A percentile compares a stretch with the other conserved stretches of the same genome.
Evolutionary conservation across 1,140 invertebrate genomes (phyloP).

Genomic region (Euglossa dilemma): DNA sequence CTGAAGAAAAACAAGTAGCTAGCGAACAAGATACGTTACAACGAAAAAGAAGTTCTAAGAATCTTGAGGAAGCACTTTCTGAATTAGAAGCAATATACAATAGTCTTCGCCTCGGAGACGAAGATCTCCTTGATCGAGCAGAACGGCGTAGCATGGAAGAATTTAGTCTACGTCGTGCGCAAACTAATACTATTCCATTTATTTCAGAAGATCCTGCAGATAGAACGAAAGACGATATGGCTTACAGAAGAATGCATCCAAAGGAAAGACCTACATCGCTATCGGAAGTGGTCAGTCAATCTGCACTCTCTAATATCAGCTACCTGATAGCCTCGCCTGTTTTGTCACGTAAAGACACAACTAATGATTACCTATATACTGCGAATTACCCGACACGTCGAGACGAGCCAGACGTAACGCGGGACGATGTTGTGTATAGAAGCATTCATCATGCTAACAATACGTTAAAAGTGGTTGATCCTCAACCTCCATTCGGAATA

Average conservation of each 20-base stretch:
- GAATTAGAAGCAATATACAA: slow-evolving; percentile 96
- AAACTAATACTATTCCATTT: slow-evolving; percentile 1
- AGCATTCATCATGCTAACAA: slow-evolving; percentile 90
- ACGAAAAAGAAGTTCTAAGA: slow-evolving; percentile 86
- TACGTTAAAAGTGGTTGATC: slow-evolving; percentile 85
- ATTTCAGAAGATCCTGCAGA: slow-evolving; percentile 81
- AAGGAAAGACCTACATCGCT: slow-evolving; percentile 82
- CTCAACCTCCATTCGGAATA: slow-evolving; percentile 94
- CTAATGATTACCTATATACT: slow-evolving; percentile 23
- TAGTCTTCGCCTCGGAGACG: slow-evolving; percentile 90
- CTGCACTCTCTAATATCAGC: slow-evolving; percentile 85
- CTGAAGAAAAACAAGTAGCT: slow-evolving; percentile 32
- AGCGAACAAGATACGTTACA: slow-evolving; percentile 74
- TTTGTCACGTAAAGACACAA: slow-evolving; percentile 68
- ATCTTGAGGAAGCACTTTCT: slow-evolving; percentile 92
- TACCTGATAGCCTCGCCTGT: slow-evolving; percentile 89
- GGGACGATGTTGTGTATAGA: slow-evolving; percentile 92
- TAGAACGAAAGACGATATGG: slow-evolving; percentile 90
- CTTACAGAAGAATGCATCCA: slow-evolving; percentile 87
- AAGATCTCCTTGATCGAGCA: slow-evolving; percentile 90
- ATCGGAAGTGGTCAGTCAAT: slow-evolving; percentile 80
- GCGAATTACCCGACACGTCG: slow-evolving; percentile 64
- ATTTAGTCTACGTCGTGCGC: slow-evolving; percentile 62
- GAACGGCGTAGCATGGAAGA: slow-evolving; percentile 87
- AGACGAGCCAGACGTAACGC: slow-evolving; percentile 90